Conservation (phyloP, 2,888 invertebrate genomes). For the Drosophila melanosoma region DNA sequence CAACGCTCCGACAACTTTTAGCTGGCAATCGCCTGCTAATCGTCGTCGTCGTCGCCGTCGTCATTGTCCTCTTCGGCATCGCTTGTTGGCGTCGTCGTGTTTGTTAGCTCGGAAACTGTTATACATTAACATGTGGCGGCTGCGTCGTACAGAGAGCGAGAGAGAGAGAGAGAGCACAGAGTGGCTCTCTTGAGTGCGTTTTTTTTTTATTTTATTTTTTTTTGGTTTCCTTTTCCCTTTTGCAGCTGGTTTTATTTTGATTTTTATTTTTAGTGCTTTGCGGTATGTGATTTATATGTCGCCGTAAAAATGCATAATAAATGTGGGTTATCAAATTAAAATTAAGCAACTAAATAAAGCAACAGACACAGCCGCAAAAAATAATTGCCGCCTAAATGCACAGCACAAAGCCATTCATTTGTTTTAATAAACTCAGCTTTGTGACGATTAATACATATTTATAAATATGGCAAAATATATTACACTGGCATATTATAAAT, state of each 20-base stretch:
- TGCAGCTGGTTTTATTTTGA: conserved; percentile 38
- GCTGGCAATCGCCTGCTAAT: conserved; percentile 40
- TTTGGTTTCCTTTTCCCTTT: conserved; percentile 46
- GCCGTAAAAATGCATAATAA: conserved; percentile 60
- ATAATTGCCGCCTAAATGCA: conserved; percentile 20
- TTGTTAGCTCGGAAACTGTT: conserved; percentile 50
- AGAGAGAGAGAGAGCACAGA: conserved; percentile 11
- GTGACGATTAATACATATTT: not conserved
- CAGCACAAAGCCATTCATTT: not conserved
- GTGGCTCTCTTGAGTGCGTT: conserved; percentile 1
- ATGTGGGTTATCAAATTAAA: conserved; percentile 53
- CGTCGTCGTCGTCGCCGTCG: conserved; percentile 16
- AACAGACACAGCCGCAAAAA: not conserved
- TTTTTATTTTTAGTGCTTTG: conserved; percentile 54
- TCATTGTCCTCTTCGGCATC: conserved; percentile 2
- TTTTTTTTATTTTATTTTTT: not conserved
- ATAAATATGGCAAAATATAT: not conserved
- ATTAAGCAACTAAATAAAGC: conserved; percentile 42
- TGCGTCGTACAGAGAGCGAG: conserved; percentile 15
- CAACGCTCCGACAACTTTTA: conserved; percentile 70
- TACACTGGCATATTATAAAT: not conserved
- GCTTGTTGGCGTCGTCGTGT: conserved; percentile 28
- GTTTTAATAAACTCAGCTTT: conserved; percentile 2
- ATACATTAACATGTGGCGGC: conserved; percentile 39
- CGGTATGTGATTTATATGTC: conserved; percentile 58